Base-by-base conservation (phyloP, 1,140 invertebrate genomes). In the Caenorhabditis latens region DNA sequence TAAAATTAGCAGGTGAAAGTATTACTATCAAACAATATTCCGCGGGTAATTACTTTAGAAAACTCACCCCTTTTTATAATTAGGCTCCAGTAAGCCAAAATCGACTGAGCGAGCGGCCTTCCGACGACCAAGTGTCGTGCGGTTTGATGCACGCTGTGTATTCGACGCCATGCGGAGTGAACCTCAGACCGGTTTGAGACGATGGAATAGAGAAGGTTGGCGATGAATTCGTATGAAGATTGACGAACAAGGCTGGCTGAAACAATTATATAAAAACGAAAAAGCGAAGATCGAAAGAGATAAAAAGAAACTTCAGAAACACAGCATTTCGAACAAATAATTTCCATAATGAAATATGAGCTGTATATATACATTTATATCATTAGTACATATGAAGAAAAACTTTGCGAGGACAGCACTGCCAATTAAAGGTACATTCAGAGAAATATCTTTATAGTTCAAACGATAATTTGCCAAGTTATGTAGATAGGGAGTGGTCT, bases 121-220 rank as follows among this genome's bases (percentile, higher is more conserved):
- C 13, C 71, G 46, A 11, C 71, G 43, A 24, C 46, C 43, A 50
- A 79, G 21, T 79, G 71, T 79, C 71, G 71, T 79, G 46, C 71
- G 71, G 53, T 79, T 79, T n/a, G 71, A 79, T 79, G 71, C 14
- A 21, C 6, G 6, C 11, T n/a, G 71, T 79, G 71, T 79, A 53
- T 79, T 50, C 9, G 71, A 79, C 71, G 43, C 71, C 71, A 79
- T 50, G 46, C 46, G n/a, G n/a, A 53, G 71, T 79, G 71, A 79
- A 79, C 71, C 71, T 50, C 21, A 63, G 61, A 63, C 61, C 61
- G 61, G 61, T 63, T 63, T 63, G 8, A 63, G 55, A 32, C 24
- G 6, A 7, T 13, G 24, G n/a, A 63, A 42, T 40, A 65, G 11
- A 8, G 24, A 65, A 71, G 65, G 42, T 48, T 16, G 65, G 6